phyloP scores from a whole-genome alignment of 2,797 vertebrate species.

The Odontamblyopus rebecca region DNA sequence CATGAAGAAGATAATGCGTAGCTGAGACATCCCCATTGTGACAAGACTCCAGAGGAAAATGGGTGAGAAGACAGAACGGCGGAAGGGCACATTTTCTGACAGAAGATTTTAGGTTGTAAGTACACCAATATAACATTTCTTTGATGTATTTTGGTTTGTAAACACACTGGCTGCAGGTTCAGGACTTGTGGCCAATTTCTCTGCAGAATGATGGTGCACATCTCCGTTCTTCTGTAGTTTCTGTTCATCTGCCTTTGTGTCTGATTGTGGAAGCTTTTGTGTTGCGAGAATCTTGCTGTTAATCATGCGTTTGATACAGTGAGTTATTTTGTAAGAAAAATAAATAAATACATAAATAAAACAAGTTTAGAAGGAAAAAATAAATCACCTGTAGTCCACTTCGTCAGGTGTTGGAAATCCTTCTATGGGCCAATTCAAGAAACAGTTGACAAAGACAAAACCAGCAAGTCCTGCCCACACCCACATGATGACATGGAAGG shows the following conservation, averaged over 20 bases:
- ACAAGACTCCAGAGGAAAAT: conserved; percentile 92
- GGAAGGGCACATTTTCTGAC: conserved; percentile 76
- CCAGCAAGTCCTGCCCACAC: conserved; percentile 83
- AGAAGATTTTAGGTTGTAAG: conserved; percentile 5
- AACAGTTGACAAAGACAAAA: conserved; percentile 85
- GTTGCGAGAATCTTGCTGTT: conserved; percentile 79
- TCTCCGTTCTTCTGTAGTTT: conserved; percentile 72
- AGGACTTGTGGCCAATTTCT: conserved; percentile 60
- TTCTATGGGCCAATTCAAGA: conserved; percentile 87
- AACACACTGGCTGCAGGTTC: conserved; percentile 57
- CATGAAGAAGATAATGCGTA: conserved; percentile 93
- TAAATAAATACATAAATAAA: no score
- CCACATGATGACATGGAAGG: conserved; percentile 87
- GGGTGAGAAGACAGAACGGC: conserved; percentile 84
- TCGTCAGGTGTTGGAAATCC: conserved; percentile 86
- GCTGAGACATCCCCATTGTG: conserved; percentile 90
- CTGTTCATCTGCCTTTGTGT: conserved; percentile 66
- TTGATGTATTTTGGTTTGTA: neutral
- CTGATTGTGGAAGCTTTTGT: conserved; percentile 58
- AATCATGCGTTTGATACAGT: neutral
- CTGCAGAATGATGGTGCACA: conserved; percentile 47
- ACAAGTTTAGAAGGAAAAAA: neutral
- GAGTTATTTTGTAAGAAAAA: neutral
- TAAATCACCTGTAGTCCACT: conserved; percentile 79
- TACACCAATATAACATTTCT: no score